Evolutionary conservation across 2,113 vertebrate species (phyloP).

Genomic region (Microcebus tavaratra): DNA sequence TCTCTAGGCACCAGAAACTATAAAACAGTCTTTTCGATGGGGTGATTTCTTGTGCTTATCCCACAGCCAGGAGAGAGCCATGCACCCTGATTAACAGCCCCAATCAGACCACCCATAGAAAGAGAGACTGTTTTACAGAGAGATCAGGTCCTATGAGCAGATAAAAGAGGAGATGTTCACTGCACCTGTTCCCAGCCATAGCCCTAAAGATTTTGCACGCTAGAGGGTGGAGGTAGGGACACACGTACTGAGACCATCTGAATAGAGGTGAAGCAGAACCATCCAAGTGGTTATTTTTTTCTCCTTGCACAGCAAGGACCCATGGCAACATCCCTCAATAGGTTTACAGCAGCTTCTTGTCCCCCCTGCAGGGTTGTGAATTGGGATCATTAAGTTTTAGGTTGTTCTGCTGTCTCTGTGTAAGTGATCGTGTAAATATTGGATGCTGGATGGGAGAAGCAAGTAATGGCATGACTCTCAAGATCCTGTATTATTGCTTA

Average conservation of each 20-base stretch:
- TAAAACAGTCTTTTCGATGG: neutral
- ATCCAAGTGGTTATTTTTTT: neutral
- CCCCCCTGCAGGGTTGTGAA: constrained; percentile 72
- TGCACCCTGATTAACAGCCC: neutral
- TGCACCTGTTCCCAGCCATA: neutral
- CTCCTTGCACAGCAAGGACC: neutral
- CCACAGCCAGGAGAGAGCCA: neutral
- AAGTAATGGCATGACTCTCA: constrained; percentile 76
- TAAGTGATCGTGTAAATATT: constrained; percentile 79
- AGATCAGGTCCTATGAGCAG: neutral
- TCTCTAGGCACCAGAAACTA: neutral
- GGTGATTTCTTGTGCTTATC: neutral
- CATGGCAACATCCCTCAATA: constrained; percentile 57
- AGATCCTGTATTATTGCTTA: constrained; percentile 76
- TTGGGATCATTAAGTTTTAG: constrained; percentile 82
- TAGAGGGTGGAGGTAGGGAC: neutral
- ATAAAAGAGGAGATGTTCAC: no score
- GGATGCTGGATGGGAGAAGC: constrained; percentile 68
- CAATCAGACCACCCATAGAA: accelerated
- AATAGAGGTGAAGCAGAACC: neutral
- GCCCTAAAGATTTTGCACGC: neutral
- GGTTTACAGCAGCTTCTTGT: constrained; percentile 64
- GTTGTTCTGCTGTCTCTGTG: constrained; percentile 68
- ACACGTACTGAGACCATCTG: neutral
- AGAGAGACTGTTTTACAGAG: neutral